These are phyloP conservation scores for Arothron firmamentum DNA, from an alignment of 2,113 vertebrate species.

Conservation along the genomic window DNA sequence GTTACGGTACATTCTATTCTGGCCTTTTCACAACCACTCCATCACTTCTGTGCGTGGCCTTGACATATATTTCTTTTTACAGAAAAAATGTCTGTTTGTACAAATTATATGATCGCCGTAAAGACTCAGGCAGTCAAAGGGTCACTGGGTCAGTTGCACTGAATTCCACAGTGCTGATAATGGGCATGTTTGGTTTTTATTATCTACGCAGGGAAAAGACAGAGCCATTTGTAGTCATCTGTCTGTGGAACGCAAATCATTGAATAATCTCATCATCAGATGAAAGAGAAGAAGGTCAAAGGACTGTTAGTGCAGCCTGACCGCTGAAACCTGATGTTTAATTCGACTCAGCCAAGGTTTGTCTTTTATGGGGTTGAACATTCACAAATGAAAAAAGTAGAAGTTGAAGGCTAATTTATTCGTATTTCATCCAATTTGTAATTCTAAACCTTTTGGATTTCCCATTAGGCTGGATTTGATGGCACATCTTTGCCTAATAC, in stretches of 20 bases:
- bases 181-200: too few species aligned
- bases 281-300: not conserved
- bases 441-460: not conserved
- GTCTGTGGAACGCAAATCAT: too few species aligned
- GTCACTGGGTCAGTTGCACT: slow-evolving; percentile 12
- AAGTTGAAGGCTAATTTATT: not conserved
- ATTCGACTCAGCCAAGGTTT: too few species aligned
- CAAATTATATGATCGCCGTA: slow-evolving; percentile 14
- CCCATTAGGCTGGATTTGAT: not conserved
- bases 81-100: slow-evolving; percentile 7
- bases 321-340: too few species aligned
- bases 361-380: too few species aligned
- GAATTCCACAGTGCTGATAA: not conserved
- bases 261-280: too few species aligned
- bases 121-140: slow-evolving; percentile 14
- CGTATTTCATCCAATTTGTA: too few species aligned
- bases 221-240: too few species aligned
- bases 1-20: not conserved
- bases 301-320: not conserved
- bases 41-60: too few species aligned
- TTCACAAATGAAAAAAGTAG: not conserved
- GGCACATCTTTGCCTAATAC: not conserved
- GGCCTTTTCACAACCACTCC: too few species aligned
- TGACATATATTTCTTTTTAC: not conserved
- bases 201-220: too few species aligned